These are phyloP conservation scores for Glaucomys volans DNA, from an alignment of 2,113 vertebrate genomes.

Conservation along the genomic window DNA sequence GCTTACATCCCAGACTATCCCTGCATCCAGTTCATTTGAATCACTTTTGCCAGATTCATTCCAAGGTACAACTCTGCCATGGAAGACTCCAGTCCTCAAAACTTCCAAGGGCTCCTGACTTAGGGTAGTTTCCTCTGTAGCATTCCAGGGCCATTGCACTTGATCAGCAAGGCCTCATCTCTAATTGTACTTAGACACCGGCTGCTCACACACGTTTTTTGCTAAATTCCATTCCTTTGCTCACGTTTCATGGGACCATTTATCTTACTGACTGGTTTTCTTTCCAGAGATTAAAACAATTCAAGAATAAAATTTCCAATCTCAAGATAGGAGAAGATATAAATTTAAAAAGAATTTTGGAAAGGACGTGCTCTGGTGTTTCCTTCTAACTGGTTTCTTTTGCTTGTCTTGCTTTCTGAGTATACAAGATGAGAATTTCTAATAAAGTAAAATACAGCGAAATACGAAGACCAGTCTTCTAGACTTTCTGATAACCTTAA, in stretches of 20 bases:
- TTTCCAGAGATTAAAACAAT: neutral
- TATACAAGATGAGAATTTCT: neutral
- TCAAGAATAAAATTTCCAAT: neutral
- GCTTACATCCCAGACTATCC: neutral
- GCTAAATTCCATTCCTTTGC: neutral
- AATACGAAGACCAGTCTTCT: neutral
- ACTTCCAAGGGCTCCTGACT: neutral
- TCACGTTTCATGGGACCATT: constrained; percentile 1
- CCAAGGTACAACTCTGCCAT: neutral
- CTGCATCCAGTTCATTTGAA: neutral
- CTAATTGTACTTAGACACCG: neutral
- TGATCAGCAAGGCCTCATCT: neutral
- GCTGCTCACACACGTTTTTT: neutral
- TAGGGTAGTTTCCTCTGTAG: neutral
- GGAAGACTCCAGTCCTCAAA: too few species aligned
- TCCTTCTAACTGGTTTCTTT: neutral
- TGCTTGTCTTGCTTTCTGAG: constrained; percentile 4
- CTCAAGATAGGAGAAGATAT: neutral
- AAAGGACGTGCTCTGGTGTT: neutral
- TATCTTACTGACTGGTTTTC: neutral
- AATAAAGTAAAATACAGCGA: neutral
- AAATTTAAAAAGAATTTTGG: neutral
- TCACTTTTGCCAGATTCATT: neutral
- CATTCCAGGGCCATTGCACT: neutral
- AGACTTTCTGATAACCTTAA: neutral